Evolutionary conservation across 2,888 invertebrate species (phyloP).

Genomic region (Oligia strigilis): DNA sequence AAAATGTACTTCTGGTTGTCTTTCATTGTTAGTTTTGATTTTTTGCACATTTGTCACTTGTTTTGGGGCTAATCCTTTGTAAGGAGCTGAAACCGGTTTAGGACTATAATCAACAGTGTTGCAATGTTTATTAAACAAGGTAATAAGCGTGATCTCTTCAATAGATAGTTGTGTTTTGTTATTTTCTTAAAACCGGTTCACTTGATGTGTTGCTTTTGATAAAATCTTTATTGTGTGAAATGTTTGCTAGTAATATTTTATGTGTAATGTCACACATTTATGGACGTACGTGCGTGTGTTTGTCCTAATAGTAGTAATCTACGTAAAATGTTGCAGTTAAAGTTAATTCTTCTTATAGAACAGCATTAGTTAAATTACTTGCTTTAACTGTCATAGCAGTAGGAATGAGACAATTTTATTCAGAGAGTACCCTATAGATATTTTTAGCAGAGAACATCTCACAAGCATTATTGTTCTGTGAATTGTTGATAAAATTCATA

Average conservation of each 20-base stretch:
- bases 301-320: not conserved
- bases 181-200: conserved; percentile 70
- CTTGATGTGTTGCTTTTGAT: conserved; percentile 65
- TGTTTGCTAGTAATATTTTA: conserved; percentile 42
- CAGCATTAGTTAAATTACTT: not conserved
- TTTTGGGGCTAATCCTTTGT: conserved; percentile 68
- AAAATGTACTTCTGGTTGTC: conserved; percentile 85
- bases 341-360: not conserved
- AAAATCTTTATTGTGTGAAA: conserved; percentile 65
- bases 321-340: not conserved
- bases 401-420: not conserved
- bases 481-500: conserved; percentile 15
- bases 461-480: not conserved
- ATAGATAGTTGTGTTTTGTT: conserved; percentile 70
- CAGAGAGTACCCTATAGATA: not conserved
- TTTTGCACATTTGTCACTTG: conserved; percentile 82
- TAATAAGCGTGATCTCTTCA: conserved; percentile 83
- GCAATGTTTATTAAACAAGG: conserved; percentile 90
- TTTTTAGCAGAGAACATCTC: not conserved
- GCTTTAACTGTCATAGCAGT: not conserved
- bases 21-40: conserved; percentile 81
- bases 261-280: conserved; percentile 34
- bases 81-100: conserved; percentile 80
- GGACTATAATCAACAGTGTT: conserved; percentile 86
- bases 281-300: conserved; percentile 2